These are phyloP conservation scores for Limonius californicus DNA, from an alignment of 1,140 invertebrate genomes.

Conservation along the genomic window DNA sequence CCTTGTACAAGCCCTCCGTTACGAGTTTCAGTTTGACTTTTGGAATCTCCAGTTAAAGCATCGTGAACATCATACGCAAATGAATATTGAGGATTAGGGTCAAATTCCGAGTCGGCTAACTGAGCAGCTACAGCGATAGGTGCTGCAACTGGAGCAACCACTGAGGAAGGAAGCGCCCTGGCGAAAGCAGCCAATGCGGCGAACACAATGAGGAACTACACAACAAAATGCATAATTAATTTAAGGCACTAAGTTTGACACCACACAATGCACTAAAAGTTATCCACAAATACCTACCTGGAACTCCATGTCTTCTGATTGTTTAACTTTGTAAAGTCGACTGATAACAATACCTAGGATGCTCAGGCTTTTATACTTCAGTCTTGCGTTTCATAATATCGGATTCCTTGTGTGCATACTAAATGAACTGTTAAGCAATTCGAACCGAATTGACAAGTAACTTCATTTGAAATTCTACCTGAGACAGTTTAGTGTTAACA, in stretches of 20 bases:
- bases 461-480: no score
- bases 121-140: conserved; percentile 42
- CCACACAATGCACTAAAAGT: background rate
- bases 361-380: background rate
- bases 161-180: background rate
- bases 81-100: conserved; percentile 55
- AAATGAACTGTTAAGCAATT: background rate
- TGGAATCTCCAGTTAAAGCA: conserved; percentile 56
- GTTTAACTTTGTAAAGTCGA: background rate
- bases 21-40: conserved; percentile 55
- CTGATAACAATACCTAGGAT: background rate
- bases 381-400: background rate
- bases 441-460: background rate
- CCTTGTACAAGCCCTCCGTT: conserved; percentile 64
- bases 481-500: no score
- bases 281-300: background rate
- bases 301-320: conserved; percentile 3
- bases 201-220: background rate
- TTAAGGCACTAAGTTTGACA: background rate
- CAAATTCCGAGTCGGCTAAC: conserved; percentile 48
- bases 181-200: background rate
- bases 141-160: conserved; percentile 18
- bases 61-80: conserved; percentile 58
- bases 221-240: conserved; percentile 1
- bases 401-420: background rate